Evolutionary conservation across 2,888 invertebrate genomes (phyloP).

Genomic region (Leptinotarsa haldemani): DNA sequence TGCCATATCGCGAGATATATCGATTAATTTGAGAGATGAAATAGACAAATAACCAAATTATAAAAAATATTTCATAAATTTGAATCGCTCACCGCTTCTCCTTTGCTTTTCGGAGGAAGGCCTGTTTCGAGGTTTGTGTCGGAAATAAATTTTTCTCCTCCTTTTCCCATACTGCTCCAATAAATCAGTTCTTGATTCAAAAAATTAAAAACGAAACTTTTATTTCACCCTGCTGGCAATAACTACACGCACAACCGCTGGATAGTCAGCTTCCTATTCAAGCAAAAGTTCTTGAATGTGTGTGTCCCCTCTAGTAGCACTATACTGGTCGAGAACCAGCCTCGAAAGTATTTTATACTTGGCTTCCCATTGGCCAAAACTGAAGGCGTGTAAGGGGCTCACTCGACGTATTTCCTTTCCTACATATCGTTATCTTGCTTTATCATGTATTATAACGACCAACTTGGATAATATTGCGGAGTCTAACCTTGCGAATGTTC

Average conservation of each 20-base stretch:
- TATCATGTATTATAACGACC: neutral
- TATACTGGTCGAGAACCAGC: slow-evolving; percentile 1
- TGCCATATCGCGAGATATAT: too few species aligned
- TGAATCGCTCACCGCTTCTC: slow-evolving; percentile 32
- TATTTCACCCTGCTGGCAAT: neutral
- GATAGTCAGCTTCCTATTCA: slow-evolving; percentile 6
- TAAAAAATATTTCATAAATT: neutral
- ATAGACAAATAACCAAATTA: neutral
- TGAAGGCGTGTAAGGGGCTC: slow-evolving; percentile 37
- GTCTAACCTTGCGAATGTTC: neutral
- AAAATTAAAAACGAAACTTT: neutral
- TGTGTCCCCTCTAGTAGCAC: slow-evolving; percentile 20
- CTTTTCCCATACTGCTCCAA: slow-evolving; percentile 51
- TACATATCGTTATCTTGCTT: slow-evolving; percentile 1
- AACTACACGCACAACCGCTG: slow-evolving; percentile 1
- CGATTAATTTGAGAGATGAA: too few species aligned
- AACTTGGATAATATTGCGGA: slow-evolving; percentile 9
- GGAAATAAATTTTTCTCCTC: slow-evolving; percentile 50
- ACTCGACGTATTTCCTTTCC: neutral
- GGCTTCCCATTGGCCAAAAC: slow-evolving; percentile 37
- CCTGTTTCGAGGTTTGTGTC: slow-evolving; percentile 42
- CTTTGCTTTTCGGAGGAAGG: slow-evolving; percentile 33
- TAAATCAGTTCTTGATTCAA: neutral
- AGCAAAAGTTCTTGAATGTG: slow-evolving; percentile 12
- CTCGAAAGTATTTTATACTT: slow-evolving; percentile 35